Base-by-base conservation (phyloP, 1,140 invertebrate species). In the Lasaia peninsularis region DNA sequence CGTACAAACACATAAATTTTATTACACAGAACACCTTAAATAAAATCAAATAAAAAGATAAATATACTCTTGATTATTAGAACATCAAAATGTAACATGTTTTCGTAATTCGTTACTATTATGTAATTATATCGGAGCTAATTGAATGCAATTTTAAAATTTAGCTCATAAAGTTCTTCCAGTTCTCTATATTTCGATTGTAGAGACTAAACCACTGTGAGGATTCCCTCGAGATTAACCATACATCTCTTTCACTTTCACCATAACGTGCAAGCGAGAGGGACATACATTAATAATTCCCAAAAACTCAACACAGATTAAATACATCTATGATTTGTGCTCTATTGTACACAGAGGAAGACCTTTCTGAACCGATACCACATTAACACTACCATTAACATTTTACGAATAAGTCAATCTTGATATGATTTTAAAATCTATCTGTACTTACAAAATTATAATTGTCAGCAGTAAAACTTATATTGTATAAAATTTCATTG, bases 351-450 rank as follows among this genome's bases (percentile, higher is more conserved):
- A 49, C 35, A 49, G 31, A 52, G 49, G 49, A 32, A 28, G 21
- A 24, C 24, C 28, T 16, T 31, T 7, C 14, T 33, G 28, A 33
- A 33, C 9, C 31, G n/a, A 33, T 16, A 16, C 28, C 28, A 33
- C 32, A 33, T 52, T 33, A 12, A 71, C 31, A 59, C 55, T 67
- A 78, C 78, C 60, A 54, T 69, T 74, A 78, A 68, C 76, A 72
- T 58, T 65, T 67, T 62, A 68, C 67, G 67, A 80, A 74, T 67
- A 80, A 78, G 66, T 78, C 68, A 69, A 74, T 65, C 63, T 73
- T 83, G 82, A 88, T 83, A 88, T 86, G 84, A 83, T 66, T 71
- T 76, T 75, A 79, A 72, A 73, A 83, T 75, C 74, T 86, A 86
- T 73, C 67, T 86, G 80, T 81, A 84, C 78, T 83, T 84, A 83